phyloP scores from a whole-genome alignment of 2,113 vertebrate species.

The Pristiophorus japonicus region DNA sequence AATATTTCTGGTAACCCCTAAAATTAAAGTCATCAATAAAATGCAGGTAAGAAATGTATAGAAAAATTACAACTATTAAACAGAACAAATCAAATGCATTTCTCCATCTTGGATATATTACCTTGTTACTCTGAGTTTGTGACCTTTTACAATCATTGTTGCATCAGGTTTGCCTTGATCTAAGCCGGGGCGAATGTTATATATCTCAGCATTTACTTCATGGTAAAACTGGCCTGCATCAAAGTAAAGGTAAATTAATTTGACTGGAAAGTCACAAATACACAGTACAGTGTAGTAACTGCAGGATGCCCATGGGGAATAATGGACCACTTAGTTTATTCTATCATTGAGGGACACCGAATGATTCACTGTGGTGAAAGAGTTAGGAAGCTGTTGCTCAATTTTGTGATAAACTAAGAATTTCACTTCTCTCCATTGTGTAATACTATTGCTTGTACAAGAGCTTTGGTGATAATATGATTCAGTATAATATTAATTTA shows the following conservation, averaged over 20 bases:
- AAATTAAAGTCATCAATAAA: conserved; percentile 40
- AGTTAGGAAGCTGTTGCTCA: not conserved
- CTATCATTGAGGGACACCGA: not conserved
- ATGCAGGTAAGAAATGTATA: not conserved
- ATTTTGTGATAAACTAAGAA: not conserved
- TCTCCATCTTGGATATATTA: conserved; percentile 45
- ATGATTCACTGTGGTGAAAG: not conserved
- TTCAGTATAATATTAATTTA: not conserved
- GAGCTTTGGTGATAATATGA: not conserved
- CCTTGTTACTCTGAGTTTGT: conserved; percentile 79
- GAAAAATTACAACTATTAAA: not conserved
- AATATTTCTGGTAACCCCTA: conserved; percentile 91
- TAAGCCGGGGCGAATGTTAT: conserved; percentile 66
- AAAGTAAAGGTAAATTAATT: conserved; percentile 34
- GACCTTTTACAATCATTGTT: conserved; percentile 81
- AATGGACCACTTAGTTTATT: not conserved
- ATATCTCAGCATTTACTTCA: conserved; percentile 72
- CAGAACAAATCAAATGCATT: not conserved
- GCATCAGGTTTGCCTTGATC: conserved; percentile 79
- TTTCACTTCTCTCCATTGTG: not conserved
- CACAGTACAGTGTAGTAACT: not conserved
- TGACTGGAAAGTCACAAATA: not conserved
- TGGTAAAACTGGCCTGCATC: conserved; percentile 84
- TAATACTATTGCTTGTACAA: not conserved
- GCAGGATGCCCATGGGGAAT: not conserved